Percentiles rank a stretch among this genome's conserved stretches.
These are phyloP conservation scores for Actenoides hombroni DNA, from an alignment of 2,113 vertebrate genomes.

Conservation along the genomic window DNA sequence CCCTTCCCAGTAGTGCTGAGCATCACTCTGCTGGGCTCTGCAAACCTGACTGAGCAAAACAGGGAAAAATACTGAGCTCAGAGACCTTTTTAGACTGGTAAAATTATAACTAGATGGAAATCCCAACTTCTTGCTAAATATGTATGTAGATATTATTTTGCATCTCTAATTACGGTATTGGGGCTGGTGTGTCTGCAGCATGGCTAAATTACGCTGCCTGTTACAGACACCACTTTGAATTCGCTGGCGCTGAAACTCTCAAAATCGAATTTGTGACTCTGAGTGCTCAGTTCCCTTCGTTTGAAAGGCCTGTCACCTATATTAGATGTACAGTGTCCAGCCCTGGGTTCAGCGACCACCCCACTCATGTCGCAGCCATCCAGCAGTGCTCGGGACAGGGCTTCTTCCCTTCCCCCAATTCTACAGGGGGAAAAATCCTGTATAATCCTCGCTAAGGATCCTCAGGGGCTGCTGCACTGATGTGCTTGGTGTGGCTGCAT, in stretches of 20 bases:
- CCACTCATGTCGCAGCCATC: accelerated
- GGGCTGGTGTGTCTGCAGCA: neutral
- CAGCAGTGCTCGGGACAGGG: neutral
- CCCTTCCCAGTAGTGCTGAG: neutral
- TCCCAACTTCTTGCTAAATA: neutral
- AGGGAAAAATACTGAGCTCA: neutral
- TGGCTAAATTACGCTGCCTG: neutral
- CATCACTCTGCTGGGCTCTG: neutral
- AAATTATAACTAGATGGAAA: neutral
- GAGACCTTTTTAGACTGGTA: neutral
- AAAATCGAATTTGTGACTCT: neutral
- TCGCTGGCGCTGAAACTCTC: neutral
- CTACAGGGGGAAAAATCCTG: neutral
- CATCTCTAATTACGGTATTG: neutral
- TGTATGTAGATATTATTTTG: slow-evolving; percentile 3
- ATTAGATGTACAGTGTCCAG: too few species aligned
- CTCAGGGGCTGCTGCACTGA: neutral
- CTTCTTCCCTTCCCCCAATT: neutral
- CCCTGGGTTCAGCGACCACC: accelerated
- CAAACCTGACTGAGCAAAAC: neutral
- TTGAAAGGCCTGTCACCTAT: neutral
- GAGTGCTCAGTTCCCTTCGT: accelerated
- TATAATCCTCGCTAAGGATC: neutral
- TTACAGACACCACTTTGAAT: neutral
- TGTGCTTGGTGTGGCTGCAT: accelerated